Percentiles rank a stretch among this genome's conserved stretches.
These are phyloP conservation scores for Molothrus aeneus DNA, from an alignment of 2,797 vertebrate genomes.

Conservation along the genomic window DNA sequence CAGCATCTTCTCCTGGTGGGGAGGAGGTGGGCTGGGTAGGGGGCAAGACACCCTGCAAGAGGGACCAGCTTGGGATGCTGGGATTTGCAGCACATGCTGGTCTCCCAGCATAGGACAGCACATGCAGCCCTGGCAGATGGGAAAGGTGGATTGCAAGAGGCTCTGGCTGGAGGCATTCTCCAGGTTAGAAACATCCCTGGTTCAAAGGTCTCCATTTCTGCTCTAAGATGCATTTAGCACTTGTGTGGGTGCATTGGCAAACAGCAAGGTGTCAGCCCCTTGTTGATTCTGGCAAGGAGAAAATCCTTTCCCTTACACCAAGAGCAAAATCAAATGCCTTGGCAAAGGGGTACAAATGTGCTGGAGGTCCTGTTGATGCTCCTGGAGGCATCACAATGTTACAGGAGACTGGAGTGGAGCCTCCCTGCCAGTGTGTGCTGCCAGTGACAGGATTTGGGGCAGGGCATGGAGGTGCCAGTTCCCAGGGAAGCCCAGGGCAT, in stretches of 20 bases:
- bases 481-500: neutral
- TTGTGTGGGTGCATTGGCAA: neutral
- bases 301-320: neutral
- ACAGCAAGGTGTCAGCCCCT: accelerated
- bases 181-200: neutral
- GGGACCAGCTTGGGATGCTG: accelerated
- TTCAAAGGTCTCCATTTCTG: neutral
- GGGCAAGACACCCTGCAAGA: accelerated
- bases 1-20: accelerated
- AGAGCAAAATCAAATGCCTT: neutral
- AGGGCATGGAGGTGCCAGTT: neutral
- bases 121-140: accelerated
- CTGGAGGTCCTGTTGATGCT: neutral
- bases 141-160: neutral
- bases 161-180: neutral
- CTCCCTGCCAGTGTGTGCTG: neutral
- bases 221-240: neutral
- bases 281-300: neutral
- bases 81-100: accelerated
- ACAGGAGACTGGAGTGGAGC: neutral
- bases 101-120: neutral
- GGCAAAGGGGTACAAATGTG: neutral
- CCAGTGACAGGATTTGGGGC: neutral
- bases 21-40: neutral
- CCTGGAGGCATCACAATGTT: neutral